Base-by-base conservation (phyloP, 2,888 invertebrate species). In the Creontiades dilutus region DNA sequence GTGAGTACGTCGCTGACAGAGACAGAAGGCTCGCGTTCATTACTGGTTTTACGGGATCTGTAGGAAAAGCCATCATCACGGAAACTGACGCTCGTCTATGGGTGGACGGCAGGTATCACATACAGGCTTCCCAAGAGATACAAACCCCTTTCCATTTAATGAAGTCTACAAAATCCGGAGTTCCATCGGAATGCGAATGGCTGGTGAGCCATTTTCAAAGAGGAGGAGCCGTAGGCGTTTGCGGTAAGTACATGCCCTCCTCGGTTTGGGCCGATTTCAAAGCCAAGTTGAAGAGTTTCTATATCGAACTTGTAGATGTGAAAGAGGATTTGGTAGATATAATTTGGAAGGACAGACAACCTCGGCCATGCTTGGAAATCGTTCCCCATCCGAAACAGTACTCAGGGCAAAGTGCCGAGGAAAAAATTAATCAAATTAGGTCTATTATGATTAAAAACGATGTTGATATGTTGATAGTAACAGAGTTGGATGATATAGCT, bases 61-160 rank as follows among this genome's bases (percentile, higher is more conserved):
- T 96, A 12, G 99, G 98, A 2, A 97, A 97, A 0, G 98, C 97
- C 0, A 90, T 90, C 23, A 94, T 99, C 13, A 95, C 99, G 76
- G 98, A 98, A 0, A 93, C 94, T 0, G 94, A 95, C 0, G 94
- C 95, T 23, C 97, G 97, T 0, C 93, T 99, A n/a, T 99, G 99
- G 99, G 99, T 99, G 0, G 99, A 99, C 94, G 99, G 99, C 0
- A 94, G 99, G 11, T 99, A 99, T 93, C 98, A 96, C 93, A 95
- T 97, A 28, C 99, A 99, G 94, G 99, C 98, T 0, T 94, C 94
- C n/a, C 0, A 68, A 68, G 68, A 68, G 68, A 27, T 68, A 9
- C 68, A 68, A 68, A 68, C 11, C 23, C 68, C 68, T 7, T 68
- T 68, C 23, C 68, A 23, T 68, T 11, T 68, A n/a, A 68, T 68